Evolutionary conservation across 2,113 vertebrate genomes (phyloP), one percentile per base, ranked within the genome.

Genomic region (Menura novaehollandiae): DNA sequence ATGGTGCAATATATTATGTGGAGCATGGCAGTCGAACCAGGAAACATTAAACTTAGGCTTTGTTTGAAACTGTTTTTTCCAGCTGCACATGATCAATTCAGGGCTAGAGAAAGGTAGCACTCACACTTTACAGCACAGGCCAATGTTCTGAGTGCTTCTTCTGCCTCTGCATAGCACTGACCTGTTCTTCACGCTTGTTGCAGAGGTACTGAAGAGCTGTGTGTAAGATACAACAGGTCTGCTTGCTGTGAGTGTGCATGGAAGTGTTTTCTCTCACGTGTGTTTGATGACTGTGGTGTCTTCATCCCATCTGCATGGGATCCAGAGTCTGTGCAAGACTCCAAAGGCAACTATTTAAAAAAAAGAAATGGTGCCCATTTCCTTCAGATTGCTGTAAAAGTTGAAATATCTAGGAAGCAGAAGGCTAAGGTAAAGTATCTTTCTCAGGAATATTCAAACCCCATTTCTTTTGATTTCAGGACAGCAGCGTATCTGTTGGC

Each of bases 81-180:
- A 64, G 30, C 23, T 88, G 37, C 16, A 23, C 0, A 0, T 49
- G 22, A 27, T 2, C 0, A 3, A 27, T 52, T 68, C 32, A 56
- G 58, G 15, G 14, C 30, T 91, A 47, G n/a, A 63, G 52, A 47
- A 74, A 32, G 8, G 24, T 14, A 77, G 7, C 9, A 18, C 17
- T 72, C 2, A 0, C 10, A 13, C 5, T 86, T 62, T 11, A n/a
- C 2, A 55, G 13, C 11, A 16, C 6, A 49, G 41, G 16, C 14
- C 4, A 9, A 7, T 4, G 4, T 49, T 41, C 58, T 24, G 23
- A 75, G 41, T 63, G 27, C 44, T 37, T 82, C 33, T 58, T 68
- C 49, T 83, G 67, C 19, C 13, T 47, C 21, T 83, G 41, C 16
- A 3, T 13, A 76, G 17, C 24, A 4, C 17, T 71, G 69, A 10